Percentiles rank a stretch among this genome's conserved stretches.
Conservation (phyloP, 2,888 invertebrate species). For the Notodonta ziczac region DNA sequence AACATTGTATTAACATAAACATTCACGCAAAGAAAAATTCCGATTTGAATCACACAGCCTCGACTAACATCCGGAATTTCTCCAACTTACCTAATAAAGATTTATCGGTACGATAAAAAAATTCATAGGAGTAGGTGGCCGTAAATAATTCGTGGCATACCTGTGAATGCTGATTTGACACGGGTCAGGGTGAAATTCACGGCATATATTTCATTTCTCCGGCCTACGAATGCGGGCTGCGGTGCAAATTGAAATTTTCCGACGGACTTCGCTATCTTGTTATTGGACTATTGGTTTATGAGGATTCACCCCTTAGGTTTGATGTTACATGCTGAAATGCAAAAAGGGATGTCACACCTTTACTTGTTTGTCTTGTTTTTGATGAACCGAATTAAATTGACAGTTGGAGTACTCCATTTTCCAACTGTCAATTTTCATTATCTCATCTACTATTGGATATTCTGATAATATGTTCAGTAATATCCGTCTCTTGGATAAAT, state of each 20-base stretch:
- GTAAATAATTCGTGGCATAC: constrained; percentile 81
- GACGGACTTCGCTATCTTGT: constrained; percentile 51
- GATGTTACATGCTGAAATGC: too few species aligned
- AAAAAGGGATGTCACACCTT: too few species aligned
- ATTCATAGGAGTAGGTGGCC: constrained; percentile 74
- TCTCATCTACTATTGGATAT: too few species aligned
- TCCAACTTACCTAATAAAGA: constrained; percentile 75
- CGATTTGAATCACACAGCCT: constrained; percentile 31
- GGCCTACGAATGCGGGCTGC: constrained; percentile 64
- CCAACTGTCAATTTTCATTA: too few species aligned
- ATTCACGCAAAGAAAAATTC: constrained; percentile 18
- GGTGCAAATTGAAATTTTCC: constrained; percentile 74
- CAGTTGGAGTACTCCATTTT: too few species aligned
- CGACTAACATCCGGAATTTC: constrained; percentile 47
- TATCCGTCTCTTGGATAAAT: neutral
- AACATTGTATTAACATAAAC: constrained; percentile 3
- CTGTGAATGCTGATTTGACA: constrained; percentile 82
- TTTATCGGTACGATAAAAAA: constrained; percentile 77
- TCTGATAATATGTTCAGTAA: neutral
- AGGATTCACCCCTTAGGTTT: neutral
- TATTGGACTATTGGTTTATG: constrained; percentile 1
- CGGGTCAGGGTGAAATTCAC: constrained; percentile 69
- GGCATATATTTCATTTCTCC: constrained; percentile 77
- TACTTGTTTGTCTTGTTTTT: too few species aligned
- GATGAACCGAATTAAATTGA: too few species aligned